Evolutionary conservation across 2,888 invertebrate species (phyloP).

Genomic region (Leistus spinibarbis): DNA sequence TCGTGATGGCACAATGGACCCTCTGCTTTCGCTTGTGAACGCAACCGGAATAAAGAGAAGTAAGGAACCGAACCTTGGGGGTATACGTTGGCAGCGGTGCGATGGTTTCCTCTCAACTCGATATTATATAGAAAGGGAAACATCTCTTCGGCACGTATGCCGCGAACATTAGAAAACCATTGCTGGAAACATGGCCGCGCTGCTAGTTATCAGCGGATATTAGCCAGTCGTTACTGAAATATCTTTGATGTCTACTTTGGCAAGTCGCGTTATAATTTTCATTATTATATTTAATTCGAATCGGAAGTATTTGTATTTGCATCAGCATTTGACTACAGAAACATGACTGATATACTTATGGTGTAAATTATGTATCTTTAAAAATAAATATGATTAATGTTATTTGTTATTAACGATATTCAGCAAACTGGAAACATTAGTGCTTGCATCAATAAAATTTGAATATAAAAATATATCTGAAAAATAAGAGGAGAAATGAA

Average conservation of each 20-base stretch:
- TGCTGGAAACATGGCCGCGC: not conserved
- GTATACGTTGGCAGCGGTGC: not conserved
- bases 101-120: not conserved
- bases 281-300: too few relatives aligned
- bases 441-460: too few relatives aligned
- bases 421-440: too few relatives aligned
- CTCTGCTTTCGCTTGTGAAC: not conserved
- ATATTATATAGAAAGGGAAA: not conserved
- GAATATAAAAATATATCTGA: not conserved
- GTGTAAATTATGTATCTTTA: too few relatives aligned
- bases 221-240: constrained; percentile 27
- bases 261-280: not conserved
- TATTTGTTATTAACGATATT: too few relatives aligned
- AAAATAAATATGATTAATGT: too few relatives aligned
- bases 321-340: too few relatives aligned
- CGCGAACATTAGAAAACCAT: not conserved
- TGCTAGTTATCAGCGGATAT: constrained; percentile 25
- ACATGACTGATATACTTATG: too few relatives aligned
- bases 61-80: not conserved
- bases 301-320: too few relatives aligned
- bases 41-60: not conserved
- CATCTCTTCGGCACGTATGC: not conserved
- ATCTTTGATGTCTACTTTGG: not conserved
- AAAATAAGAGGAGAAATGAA: not conserved
- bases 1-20: not conserved